Evolutionary conservation across 1,140 invertebrate genomes (phyloP), one percentile per base, ranked within the genome.

Genomic region (Nasonia longicornis): DNA sequence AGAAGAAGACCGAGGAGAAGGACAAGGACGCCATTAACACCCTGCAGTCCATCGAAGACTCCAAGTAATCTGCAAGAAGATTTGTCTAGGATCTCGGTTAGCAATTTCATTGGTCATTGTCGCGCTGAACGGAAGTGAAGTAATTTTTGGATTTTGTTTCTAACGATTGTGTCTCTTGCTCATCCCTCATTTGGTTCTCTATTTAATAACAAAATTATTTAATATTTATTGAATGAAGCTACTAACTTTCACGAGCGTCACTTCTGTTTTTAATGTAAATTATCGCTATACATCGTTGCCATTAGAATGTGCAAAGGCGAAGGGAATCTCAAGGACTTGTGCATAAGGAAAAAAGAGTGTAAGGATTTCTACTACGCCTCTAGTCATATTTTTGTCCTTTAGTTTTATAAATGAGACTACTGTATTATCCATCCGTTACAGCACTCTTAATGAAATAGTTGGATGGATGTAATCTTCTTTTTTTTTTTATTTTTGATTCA

Each of bases 1-100:
- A 89, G n/a, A 90, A 91, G 70, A 89, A 90, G 42, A 85, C 87
- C 20, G 86, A 89, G 76, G 86, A 86, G 26, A 89, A 89, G 22
- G 85, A 84, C 12, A 86, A 83, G 58, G 89, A 90, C 38, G 67
- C 77, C 4, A 87, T 89, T 42, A 82, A 86, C 71, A 89, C 89
- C 31, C 48, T 84, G 12, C 85, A 87, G 82, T 79, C 81, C 0
- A 45, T 77, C 26, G 80, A 86, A 16, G 81, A 85, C 35, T 80
- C 82, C 42, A 79, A 79, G 70, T 78, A 81, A 74, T 16, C 69
- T 76, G 35, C 10, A 29, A 74, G 16, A 8, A 73, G 29, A 74
- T 74, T 35, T 64, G n/a, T 64, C 52, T 64, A 72, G 52, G 20
- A 79, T 45, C 20, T 80, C 45, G 11, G 73, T 73, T 71, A 71